Conservation (phyloP, 1,140 invertebrate species). For the Drosophila orena region DNA sequence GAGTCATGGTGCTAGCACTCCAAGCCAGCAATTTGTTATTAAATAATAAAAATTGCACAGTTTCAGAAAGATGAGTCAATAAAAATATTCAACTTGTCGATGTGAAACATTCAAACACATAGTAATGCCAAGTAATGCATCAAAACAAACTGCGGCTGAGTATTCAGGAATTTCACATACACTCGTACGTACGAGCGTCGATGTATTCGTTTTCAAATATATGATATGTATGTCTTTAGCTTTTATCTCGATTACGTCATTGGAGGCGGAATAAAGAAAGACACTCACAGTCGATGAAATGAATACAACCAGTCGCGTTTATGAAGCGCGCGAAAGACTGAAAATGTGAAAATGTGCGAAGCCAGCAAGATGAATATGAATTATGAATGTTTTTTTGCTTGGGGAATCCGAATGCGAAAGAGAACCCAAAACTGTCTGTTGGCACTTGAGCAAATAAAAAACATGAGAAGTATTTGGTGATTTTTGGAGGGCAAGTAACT, state of each 20-base stretch:
- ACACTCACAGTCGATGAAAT: constrained; percentile 55
- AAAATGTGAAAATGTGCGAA: constrained; percentile 28
- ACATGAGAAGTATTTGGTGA: constrained; percentile 4
- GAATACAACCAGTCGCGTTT: constrained; percentile 38
- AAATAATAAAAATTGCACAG: constrained; percentile 21
- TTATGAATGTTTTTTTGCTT: constrained; percentile 8
- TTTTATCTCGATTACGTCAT: constrained; percentile 65
- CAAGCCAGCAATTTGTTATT: constrained; percentile 13
- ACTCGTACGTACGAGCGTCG: not conserved
- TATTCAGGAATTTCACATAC: constrained; percentile 5
- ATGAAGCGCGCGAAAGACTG: constrained; percentile 48
- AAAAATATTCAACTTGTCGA: constrained; percentile 1
- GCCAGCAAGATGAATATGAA: constrained; percentile 30
- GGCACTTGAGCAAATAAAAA: constrained; percentile 28
- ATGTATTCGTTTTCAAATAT: constrained; percentile 17
- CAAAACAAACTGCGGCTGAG: constrained; percentile 3
- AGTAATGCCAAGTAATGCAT: not conserved
- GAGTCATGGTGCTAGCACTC: constrained; percentile 35
- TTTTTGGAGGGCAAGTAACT: constrained; percentile 7
- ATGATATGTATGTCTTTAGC: not conserved
- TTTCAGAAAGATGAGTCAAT: constrained; percentile 40
- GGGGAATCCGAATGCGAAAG: not conserved
- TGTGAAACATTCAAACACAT: constrained; percentile 7
- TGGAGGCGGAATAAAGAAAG: constrained; percentile 22
- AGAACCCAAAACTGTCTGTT: constrained; percentile 5